Evolutionary conservation across 2,888 invertebrate species (phyloP), one percentile per base, ranked within the genome.

Genomic region (Drosophila diplacantha): DNA sequence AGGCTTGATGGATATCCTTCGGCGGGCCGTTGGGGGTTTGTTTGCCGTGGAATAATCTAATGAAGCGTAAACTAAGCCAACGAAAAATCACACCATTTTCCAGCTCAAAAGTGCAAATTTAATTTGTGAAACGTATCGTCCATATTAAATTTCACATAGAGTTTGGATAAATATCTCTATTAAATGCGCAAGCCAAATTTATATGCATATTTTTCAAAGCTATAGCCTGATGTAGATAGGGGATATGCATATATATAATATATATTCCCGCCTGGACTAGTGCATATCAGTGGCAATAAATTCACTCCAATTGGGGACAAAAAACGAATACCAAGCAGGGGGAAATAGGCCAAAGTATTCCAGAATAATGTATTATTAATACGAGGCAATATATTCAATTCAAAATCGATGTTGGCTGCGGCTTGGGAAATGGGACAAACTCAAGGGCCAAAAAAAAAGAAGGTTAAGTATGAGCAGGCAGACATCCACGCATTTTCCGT

Each of bases 401-500:
- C 18, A 7, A 29, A 29, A 37, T 55, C 29, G 14, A 37, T 55
- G 9, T 24, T 4, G 44, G 44, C 2, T 6, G 32, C 1, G 44
- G 29, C 31, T 12, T 31, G 44, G 44, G 44, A 50, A 50, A 38
- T 31, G 37, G 50, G 14, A 29, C 55, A 31, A 29, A 49, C 32
- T 49, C 37, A 8, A 38, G 53, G 53, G 16, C 57, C 7, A 14
- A 12, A 22, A 24, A 41, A 26, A 34, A 51, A 57, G 12, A 41
- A 22, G 57, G 53, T 35, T 35, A 58, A 53, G 34, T 43, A 5
- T 11, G 38, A 49, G 37, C 49, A 57, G 56, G 20, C 54, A 54
- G 54, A 47, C 55, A 32, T 56, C 6, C 58, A 58, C 37, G 58
- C 58, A 54, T 22, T 58, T 54, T 35, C 16, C 29, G 16, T 22